Evolutionary conservation across 2,113 vertebrate species (phyloP).

Genomic region (Hippocampus guttulatus): DNA sequence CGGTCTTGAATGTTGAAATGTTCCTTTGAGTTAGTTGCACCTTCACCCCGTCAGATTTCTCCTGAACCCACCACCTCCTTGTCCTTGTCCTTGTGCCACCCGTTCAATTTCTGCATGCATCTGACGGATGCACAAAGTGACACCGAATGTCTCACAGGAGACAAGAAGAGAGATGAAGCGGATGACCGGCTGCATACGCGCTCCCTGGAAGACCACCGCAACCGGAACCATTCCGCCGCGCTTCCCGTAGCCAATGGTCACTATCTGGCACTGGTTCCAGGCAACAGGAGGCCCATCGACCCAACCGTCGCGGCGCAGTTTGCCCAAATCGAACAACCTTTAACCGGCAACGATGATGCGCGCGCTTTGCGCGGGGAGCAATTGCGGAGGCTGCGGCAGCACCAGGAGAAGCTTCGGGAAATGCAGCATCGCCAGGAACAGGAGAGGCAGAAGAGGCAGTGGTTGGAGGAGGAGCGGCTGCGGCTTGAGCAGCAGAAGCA

Average conservation of each 20-base stretch:
- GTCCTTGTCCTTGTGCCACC: conserved; percentile 33
- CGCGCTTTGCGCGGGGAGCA: conserved; percentile 26
- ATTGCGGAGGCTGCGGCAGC: conserved; percentile 58
- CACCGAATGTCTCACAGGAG: conserved; percentile 73
- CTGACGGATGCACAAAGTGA: conserved; percentile 67
- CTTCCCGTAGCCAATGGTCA: conserved; percentile 55
- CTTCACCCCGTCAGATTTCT: conserved; percentile 35
- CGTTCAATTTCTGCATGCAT: conserved; percentile 58
- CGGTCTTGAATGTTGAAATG: neutral
- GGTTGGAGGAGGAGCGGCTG: conserved; percentile 62
- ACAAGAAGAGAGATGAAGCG: conserved; percentile 39
- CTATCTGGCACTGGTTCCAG: conserved; percentile 61
- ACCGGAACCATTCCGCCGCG: conserved; percentile 44
- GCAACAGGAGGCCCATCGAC: conserved; percentile 61
- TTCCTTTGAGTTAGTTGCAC: conserved; percentile 39
- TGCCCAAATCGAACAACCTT: conserved; percentile 16
- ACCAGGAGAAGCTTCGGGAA: conserved; percentile 50
- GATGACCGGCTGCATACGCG: conserved; percentile 26
- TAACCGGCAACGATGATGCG: neutral
- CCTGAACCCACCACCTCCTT: conserved; percentile 35
- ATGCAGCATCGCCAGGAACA: conserved; percentile 54
- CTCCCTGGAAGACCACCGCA: conserved; percentile 53
- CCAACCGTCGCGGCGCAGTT: conserved; percentile 44
- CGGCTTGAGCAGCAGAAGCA: conserved; percentile 62
- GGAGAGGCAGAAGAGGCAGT: conserved; percentile 57